Base-by-base conservation (phyloP, 92 coral and sea anemone genomes). In the Actinernus sp. region DNA sequence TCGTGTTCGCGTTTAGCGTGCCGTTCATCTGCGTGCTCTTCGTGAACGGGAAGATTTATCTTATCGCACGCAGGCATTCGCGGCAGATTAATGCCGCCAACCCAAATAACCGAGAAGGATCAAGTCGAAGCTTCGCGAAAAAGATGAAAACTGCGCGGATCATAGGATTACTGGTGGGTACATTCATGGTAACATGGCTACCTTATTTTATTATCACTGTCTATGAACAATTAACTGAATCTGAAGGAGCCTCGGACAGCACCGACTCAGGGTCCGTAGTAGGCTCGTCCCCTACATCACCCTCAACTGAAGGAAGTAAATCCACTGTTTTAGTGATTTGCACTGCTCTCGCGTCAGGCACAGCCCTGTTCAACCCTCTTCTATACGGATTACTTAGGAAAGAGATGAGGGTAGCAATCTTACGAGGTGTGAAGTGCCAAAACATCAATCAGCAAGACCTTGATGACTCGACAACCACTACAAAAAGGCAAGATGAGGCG, bases 141-240 rank as follows among this genome's bases (percentile, higher is more conserved):
- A 92, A 95, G 56, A 61, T 91, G 30, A 95, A 91, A 44, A 91
- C 91, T 0, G 83, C 90, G 6, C 88, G 73, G 39, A 64, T 83
- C 29, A 76, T 95, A 8, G 95, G 90, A 0, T 63, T 95, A 32
- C 82, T 95, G 6, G 99, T 95, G 2, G 99, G 97, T 14, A 84
- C 99, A 0, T 95, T 95, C 47, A 43, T 87, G 26, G 12, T 95
- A 13, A 82, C 97, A 7, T 95, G 99, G 99, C 49, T 95, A 1
- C 99, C 99, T 0, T 95, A 83, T 55, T 88, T 88, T 34, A 38
- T 78, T 10, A 38, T 84, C 20, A 51, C 91, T 0, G 66, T 88
- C 21, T 87, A 79, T 45, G 97, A 87, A 40, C 80, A 68, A 3
- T 85, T 86, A 27, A n/a, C 22, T 14, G 58, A 40, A 0, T 20